A percentile compares a stretch with the other conserved stretches of the same genome.
These are phyloP conservation scores for Stigmatopora nigra DNA, from an alignment of 2,113 vertebrate genomes.

Conservation along the genomic window DNA sequence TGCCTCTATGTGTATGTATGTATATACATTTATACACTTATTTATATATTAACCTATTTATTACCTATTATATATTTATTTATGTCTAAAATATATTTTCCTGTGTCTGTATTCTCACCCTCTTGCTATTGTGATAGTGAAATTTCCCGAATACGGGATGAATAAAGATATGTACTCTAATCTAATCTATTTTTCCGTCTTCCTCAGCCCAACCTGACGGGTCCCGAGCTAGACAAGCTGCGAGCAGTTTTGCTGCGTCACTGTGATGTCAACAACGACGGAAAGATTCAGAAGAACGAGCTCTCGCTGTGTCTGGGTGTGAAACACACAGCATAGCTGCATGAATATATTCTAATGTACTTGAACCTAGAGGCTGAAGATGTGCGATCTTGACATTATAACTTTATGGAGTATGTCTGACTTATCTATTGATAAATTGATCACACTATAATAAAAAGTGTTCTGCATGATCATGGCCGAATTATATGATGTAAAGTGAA, in stretches of 20 bases:
- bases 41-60: too few relatives aligned
- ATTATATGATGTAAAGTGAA: conserved; percentile 6
- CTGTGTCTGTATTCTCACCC: too few relatives aligned
- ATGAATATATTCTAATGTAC: neutral
- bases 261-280: conserved; percentile 90
- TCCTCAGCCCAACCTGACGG: conserved; percentile 83
- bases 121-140: too few relatives aligned
- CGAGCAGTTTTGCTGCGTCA: conserved; percentile 80
- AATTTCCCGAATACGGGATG: too few relatives aligned
- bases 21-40: too few relatives aligned
- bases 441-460: neutral
- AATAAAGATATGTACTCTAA: too few relatives aligned
- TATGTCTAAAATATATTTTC: too few relatives aligned
- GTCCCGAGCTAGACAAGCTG: conserved; percentile 84
- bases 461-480: conserved; percentile 22
- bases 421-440: neutral
- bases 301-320: conserved; percentile 87
- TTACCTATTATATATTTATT: too few relatives aligned
- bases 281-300: conserved; percentile 93
- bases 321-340: conserved; percentile 53
- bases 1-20: too few relatives aligned
- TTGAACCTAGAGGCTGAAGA: neutral
- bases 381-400: neutral
- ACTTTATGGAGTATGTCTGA: neutral
- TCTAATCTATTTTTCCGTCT: neutral